Conservation (phyloP, 2,888 invertebrate genomes). For the Hetaerina titia region DNA sequence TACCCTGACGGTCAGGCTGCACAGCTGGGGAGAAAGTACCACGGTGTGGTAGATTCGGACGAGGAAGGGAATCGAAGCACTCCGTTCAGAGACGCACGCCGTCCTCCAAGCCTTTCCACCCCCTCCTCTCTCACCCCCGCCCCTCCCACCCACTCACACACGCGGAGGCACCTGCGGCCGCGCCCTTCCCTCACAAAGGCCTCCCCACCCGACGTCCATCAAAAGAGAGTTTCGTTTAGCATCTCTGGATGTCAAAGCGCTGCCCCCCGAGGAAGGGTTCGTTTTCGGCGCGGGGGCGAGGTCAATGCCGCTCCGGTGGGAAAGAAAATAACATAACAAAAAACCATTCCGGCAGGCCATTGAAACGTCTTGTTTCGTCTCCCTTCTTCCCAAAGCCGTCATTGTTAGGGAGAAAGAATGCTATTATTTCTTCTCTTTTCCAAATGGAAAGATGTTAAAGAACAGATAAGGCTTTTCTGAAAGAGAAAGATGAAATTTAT, state of each 20-base stretch:
- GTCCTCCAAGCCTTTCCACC: not conserved
- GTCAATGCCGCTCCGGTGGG: not conserved
- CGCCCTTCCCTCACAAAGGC: not conserved
- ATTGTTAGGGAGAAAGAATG: not conserved
- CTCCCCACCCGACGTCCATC: not conserved
- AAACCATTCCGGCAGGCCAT: not conserved
- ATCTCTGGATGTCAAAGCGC: not conserved
- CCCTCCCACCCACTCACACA: not conserved
- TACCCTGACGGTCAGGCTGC: too few relatives aligned
- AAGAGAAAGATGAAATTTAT: not conserved
- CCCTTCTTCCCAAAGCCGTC: not conserved
- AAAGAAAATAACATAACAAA: not conserved
- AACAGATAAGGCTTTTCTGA: not conserved
- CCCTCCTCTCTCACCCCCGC: not conserved
- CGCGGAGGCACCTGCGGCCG: not conserved
- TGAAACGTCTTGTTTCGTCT: not conserved
- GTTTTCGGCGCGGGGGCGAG: not conserved
- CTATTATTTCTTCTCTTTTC: not conserved
- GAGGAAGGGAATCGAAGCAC: too few relatives aligned
- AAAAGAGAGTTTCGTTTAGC: not conserved
- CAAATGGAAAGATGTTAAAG: not conserved
- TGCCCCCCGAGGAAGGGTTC: not conserved
- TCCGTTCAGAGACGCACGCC: not conserved
- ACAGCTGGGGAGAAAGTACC: too few relatives aligned
- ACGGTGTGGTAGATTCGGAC: too few relatives aligned